A percentile compares a stretch with the other conserved stretches of the same genome.
Evolutionary conservation across 2,797 vertebrate genomes (phyloP).

Genomic region (Acomys russatus): DNA sequence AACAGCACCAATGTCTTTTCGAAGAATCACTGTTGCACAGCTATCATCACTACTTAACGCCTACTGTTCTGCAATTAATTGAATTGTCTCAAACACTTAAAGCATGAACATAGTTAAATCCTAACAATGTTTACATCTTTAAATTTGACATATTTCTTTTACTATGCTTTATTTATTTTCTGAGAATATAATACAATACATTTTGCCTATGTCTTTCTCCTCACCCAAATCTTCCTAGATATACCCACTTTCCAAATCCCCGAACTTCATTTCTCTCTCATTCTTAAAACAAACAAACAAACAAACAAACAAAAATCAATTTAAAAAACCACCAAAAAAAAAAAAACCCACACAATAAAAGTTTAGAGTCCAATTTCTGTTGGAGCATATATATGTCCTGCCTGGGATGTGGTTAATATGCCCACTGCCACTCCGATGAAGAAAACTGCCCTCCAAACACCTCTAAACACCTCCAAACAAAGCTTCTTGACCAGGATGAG

Average conservation of each 20-base stretch:
- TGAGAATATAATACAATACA: background rate
- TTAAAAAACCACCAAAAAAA: background rate
- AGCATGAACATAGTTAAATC: background rate
- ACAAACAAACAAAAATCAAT: no score
- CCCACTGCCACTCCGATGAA: background rate
- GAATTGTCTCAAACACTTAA: background rate
- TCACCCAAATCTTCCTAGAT: background rate
- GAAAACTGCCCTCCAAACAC: background rate
- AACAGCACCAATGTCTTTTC: background rate
- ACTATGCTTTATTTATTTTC: background rate
- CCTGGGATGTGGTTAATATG: background rate
- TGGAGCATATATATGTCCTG: background rate
- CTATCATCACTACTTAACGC: background rate
- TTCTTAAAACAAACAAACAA: no score
- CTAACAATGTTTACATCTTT: background rate
- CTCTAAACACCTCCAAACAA: no score
- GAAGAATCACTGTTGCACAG: background rate
- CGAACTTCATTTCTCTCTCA: background rate
- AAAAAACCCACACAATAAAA: background rate
- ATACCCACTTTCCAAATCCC: background rate
- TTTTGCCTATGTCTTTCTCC: background rate
- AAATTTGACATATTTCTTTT: background rate
- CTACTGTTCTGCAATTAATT: background rate
- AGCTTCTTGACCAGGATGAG: background rate
- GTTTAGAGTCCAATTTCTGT: background rate